Percentiles rank a stretch among this genome's conserved stretches.
phyloP scores from a whole-genome alignment of 2,113 vertebrate species.

The Echinops telfairi region DNA sequence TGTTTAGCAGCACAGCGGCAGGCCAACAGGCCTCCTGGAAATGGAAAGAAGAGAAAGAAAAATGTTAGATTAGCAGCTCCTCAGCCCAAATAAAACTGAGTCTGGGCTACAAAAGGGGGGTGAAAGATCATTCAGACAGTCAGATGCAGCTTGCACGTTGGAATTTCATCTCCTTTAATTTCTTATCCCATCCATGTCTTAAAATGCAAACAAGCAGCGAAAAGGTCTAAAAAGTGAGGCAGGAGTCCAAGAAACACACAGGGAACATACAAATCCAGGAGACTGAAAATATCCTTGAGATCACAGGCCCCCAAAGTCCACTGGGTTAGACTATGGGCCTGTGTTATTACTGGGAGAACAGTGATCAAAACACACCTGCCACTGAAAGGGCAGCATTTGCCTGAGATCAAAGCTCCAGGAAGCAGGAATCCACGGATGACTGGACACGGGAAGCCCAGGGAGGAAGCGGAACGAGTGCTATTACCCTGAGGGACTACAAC shows the following conservation, averaged over 20 bases:
- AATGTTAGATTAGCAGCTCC: background rate
- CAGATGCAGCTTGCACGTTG: background rate
- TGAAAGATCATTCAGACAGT: background rate
- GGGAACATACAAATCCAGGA: background rate
- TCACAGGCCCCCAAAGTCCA: background rate
- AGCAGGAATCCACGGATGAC: too few species aligned
- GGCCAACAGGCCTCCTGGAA: slow-evolving; percentile 87
- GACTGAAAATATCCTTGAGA: background rate
- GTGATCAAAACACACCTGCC: background rate
- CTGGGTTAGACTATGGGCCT: background rate
- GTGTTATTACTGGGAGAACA: background rate
- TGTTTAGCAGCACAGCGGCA: slow-evolving; percentile 86
- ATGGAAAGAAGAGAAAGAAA: slow-evolving; percentile 49
- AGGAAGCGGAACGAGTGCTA: too few species aligned
- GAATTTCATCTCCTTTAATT: slow-evolving; percentile 28
- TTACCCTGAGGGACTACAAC: too few species aligned
- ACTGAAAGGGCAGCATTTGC: too few species aligned
- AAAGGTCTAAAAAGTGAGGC: background rate
- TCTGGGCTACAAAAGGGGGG: background rate
- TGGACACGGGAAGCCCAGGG: too few species aligned
- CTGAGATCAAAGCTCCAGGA: too few species aligned
- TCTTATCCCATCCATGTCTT: slow-evolving; percentile 7
- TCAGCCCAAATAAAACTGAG: background rate
- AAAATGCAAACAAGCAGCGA: slow-evolving; percentile 41
- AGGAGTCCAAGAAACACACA: background rate